These are phyloP conservation scores for Sciurus vulgaris DNA, from an alignment of 2,797 vertebrate genomes.

Conservation along the genomic window DNA sequence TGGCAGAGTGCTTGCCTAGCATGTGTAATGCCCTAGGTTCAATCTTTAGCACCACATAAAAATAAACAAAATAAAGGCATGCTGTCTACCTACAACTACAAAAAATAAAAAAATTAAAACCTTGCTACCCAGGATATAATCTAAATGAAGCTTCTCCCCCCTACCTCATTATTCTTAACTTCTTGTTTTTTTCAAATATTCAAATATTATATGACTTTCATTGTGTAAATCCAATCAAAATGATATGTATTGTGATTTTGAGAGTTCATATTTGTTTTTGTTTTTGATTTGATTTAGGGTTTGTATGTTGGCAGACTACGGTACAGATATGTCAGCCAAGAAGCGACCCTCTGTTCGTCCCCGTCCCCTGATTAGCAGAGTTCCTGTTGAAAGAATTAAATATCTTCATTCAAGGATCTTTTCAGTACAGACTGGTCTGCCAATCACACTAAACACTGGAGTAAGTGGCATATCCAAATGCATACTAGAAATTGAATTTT, in stretches of 20 bases:
- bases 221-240: constrained; percentile 29
- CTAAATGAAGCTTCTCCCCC: background rate
- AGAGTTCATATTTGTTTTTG: constrained; percentile 44
- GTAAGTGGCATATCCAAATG: constrained; percentile 18
- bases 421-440: background rate
- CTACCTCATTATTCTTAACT: background rate
- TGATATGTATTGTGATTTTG: constrained; percentile 13
- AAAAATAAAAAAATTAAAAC: too few species aligned
- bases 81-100: too few species aligned
- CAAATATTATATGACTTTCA: background rate
- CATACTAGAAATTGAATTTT: background rate
- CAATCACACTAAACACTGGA: constrained; percentile 20
- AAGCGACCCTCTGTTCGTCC: constrained; percentile 77
- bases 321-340: constrained; percentile 93
- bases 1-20: too few species aligned
- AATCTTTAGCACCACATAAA: too few species aligned
- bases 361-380: background rate
- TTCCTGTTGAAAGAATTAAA: constrained; percentile 24
- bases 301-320: constrained; percentile 94
- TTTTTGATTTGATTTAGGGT: constrained; percentile 88
- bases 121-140: background rate
- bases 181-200: background rate
- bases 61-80: too few species aligned
- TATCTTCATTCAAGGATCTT: constrained; percentile 50
- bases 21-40: too few species aligned